A percentile compares a stretch with the other conserved stretches of the same genome.
Evolutionary conservation across 2,797 vertebrate species (phyloP).

Genomic region (Geotrypetes seraphini): DNA sequence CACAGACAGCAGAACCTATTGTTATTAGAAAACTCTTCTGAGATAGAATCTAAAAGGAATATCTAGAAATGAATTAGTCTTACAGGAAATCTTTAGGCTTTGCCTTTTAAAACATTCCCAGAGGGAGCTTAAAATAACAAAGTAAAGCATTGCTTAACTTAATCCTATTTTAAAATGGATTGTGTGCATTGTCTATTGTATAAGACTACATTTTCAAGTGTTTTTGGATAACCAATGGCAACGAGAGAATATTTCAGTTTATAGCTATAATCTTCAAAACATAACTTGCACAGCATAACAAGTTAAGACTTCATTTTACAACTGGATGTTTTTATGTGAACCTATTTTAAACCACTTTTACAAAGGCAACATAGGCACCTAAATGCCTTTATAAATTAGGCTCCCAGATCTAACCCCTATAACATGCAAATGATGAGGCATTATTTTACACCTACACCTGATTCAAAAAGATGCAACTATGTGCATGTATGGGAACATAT

Average conservation of each 20-base stretch:
- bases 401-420: no score
- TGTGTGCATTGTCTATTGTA: slow-evolving; percentile 32
- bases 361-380: no score
- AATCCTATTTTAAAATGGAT: slow-evolving; percentile 37
- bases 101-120: slow-evolving; percentile 40
- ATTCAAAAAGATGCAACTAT: no score
- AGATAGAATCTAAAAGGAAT: slow-evolving; percentile 59
- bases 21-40: slow-evolving; percentile 49
- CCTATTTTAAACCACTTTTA: no score
- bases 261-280: no score
- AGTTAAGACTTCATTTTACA: no score
- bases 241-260: background rate
- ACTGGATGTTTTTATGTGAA: no score
- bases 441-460: no score
- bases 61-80: slow-evolving; percentile 61
- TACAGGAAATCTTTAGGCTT: slow-evolving; percentile 52
- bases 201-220: slow-evolving; percentile 19
- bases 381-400: no score
- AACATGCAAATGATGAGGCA: no score
- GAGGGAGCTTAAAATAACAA: slow-evolving; percentile 46
- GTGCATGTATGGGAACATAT: no score
- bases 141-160: slow-evolving; percentile 41
- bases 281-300: no score
- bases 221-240: background rate
- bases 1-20: slow-evolving; percentile 49